phyloP scores from a whole-genome alignment of 2,797 vertebrate genomes.

The Carapus acus region DNA sequence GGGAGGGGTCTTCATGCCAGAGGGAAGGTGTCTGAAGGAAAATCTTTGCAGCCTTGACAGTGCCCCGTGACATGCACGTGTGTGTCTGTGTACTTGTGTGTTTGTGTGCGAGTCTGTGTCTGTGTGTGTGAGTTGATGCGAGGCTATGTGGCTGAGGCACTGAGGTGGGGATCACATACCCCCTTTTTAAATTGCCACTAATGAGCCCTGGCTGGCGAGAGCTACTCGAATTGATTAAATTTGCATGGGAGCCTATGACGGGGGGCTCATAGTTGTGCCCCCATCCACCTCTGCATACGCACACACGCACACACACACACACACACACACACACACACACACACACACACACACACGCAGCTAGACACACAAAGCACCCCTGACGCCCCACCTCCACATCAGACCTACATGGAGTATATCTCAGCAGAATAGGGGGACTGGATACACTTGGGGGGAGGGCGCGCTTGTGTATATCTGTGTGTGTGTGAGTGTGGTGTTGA shows the following conservation, averaged over 20 bases:
- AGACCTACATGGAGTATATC: slow-evolving; percentile 67
- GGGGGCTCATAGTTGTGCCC: slow-evolving; percentile 65
- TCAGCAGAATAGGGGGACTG: slow-evolving; percentile 55
- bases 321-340: slow-evolving; percentile 46
- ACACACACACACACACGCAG: slow-evolving; percentile 29
- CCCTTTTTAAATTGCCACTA: slow-evolving; percentile 78
- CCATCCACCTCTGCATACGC: slow-evolving; percentile 54
- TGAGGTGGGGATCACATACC: slow-evolving; percentile 75
- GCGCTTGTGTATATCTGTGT: slow-evolving; percentile 15
- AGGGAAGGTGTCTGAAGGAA: slow-evolving; percentile 72
- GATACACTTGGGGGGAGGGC: slow-evolving; percentile 54
- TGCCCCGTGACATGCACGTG: slow-evolving; percentile 48
- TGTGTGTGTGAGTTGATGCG: slow-evolving; percentile 42
- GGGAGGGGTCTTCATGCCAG: slow-evolving; percentile 58
- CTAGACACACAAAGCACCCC: slow-evolving; percentile 45
- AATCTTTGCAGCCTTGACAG: slow-evolving; percentile 74
- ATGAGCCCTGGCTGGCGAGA: slow-evolving; percentile 78
- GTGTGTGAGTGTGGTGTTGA: slow-evolving; percentile 43
- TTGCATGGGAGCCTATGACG: slow-evolving; percentile 79
- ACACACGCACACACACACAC: slow-evolving; percentile 40
- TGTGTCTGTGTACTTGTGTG: slow-evolving; percentile 46
- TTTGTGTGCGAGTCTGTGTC: slow-evolving; percentile 39
- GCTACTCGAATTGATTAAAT: slow-evolving; percentile 85
- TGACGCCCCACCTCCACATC: slow-evolving; percentile 44
- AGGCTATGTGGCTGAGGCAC: slow-evolving; percentile 53